These are phyloP conservation scores for Columba guinea DNA, from an alignment of 2,797 vertebrate species.

Conservation along the genomic window DNA sequence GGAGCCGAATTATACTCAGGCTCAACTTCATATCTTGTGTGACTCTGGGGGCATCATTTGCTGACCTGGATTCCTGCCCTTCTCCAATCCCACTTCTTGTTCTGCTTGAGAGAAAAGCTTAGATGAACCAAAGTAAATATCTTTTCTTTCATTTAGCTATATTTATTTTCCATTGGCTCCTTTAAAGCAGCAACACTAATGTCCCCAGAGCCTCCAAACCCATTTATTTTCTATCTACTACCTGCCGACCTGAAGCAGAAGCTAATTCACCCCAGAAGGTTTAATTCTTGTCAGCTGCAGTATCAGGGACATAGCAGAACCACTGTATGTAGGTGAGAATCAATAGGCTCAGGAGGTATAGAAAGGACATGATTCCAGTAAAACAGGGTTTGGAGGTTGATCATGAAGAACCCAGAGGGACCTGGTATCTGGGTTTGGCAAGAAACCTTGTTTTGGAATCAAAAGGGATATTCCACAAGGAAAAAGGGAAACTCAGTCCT, in stretches of 20 bases:
- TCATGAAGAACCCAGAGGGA: neutral
- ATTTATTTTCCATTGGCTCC: slow-evolving; percentile 60
- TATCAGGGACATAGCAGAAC: neutral
- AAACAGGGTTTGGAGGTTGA: neutral
- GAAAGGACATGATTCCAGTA: neutral
- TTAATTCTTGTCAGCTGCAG: slow-evolving; percentile 28
- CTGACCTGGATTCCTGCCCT: slow-evolving; percentile 28
- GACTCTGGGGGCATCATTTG: slow-evolving; percentile 12
- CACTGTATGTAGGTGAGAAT: slow-evolving; percentile 24
- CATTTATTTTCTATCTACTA: slow-evolving; percentile 62
- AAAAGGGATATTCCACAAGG: neutral
- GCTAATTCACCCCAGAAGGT: slow-evolving; percentile 59
- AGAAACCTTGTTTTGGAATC: neutral
- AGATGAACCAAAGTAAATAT: slow-evolving; percentile 44
- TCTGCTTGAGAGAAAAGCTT: slow-evolving; percentile 34
- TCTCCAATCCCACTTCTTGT: slow-evolving; percentile 2
- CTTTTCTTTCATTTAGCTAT: slow-evolving; percentile 48
- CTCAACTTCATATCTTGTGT: neutral
- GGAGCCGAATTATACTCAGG: slow-evolving; percentile 52
- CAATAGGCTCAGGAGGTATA: neutral
- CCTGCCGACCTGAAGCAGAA: slow-evolving; percentile 22
- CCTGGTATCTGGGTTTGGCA: neutral
- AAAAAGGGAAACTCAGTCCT: neutral
- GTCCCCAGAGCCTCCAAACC: slow-evolving; percentile 48
- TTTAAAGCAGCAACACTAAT: slow-evolving; percentile 3